Base-by-base conservation (phyloP, 2,113 vertebrate species). In the Lonchura striata region DNA sequence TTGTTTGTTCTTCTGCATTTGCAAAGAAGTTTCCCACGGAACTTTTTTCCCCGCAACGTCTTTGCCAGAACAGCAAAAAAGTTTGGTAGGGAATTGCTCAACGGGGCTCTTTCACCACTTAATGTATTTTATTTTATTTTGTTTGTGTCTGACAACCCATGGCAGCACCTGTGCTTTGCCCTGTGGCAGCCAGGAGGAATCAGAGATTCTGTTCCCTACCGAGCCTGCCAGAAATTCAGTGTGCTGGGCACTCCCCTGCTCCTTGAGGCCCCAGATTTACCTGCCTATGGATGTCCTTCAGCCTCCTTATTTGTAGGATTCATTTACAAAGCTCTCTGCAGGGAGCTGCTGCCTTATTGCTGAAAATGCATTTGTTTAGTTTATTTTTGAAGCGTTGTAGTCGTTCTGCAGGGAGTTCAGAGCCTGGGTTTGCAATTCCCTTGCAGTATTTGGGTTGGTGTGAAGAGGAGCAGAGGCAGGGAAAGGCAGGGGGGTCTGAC, bases 221-320 rank as follows among this genome's bases (percentile, higher is more conserved):
- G 28, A 2, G 13, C 10, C 37, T 68, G 49, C 13, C 30, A 50
- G 52, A 47, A 81, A 25, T 4, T 10, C 18, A 0, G 28, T 25
- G 53, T 4, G 46, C 4, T n/a, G 77, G 53, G 78, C 77, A 1
- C n/a, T 11, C 20, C 0, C 13, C 28, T 53, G 68, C 59, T 27
- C 52, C 65, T 14, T 8, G 6, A 37, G 47, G 27, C 35, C 3
- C 24, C 28, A 11, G 8, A 1, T 17, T 27, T 4, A 2, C 4
- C 25, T 6, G 39, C 5, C 4, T 7, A 2, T 2, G 22, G 72
- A 1, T 12, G 4, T 13, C 35, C 33, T 11, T 27, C 71, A 61
- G 15, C 33, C 56, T 53, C 24, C 3, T 35, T 1, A 37, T 10
- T 0, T 53, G 5, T 3, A 8, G 8, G 1, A 14, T 35, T 53